Percentiles rank a stretch among this genome's conserved stretches.
phyloP scores from a whole-genome alignment of 2,888 invertebrate genomes.

The Amphiduros pacificus region DNA sequence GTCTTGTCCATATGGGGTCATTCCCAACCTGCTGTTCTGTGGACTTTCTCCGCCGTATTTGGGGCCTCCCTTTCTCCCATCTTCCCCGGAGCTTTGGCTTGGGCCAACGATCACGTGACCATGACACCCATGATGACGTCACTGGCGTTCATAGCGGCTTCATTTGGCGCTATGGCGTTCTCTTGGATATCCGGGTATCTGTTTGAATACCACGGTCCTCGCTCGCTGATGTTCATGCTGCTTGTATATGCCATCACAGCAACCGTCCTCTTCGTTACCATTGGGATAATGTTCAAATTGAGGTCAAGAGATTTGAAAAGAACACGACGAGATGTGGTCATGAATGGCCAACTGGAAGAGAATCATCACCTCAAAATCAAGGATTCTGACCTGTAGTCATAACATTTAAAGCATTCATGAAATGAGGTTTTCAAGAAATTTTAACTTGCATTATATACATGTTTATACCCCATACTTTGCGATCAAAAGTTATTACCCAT shows the following conservation, averaged over 20 bases:
- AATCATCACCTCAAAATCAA: no score
- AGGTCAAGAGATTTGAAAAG: no score
- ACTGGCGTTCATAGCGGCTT: constrained; percentile 12
- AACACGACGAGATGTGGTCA: no score
- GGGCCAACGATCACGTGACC: constrained; percentile 19
- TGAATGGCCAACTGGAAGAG: no score
- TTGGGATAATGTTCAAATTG: no score
- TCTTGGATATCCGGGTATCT: constrained; percentile 20
- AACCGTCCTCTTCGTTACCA: neutral
- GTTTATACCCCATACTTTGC: no score
- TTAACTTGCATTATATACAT: no score
- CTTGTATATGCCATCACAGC: constrained; percentile 4
- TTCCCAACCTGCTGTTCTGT: constrained; percentile 1
- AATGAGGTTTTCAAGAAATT: no score
- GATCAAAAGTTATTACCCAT: no score
- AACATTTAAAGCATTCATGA: no score
- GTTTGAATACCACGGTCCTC: constrained; percentile 21
- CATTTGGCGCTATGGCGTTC: constrained; percentile 15
- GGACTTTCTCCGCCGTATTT: constrained; percentile 12
- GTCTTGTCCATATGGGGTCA: constrained; percentile 6
- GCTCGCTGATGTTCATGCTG: constrained; percentile 20
- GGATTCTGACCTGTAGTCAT: no score
- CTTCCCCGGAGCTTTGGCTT: constrained; percentile 15
- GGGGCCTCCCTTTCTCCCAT: constrained; percentile 17
- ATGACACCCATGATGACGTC: constrained; percentile 15